Evolutionary conservation across 2,797 vertebrate species (phyloP), one percentile per base, ranked within the genome.

Genomic region (Typhlichthys eigenmanni): DNA sequence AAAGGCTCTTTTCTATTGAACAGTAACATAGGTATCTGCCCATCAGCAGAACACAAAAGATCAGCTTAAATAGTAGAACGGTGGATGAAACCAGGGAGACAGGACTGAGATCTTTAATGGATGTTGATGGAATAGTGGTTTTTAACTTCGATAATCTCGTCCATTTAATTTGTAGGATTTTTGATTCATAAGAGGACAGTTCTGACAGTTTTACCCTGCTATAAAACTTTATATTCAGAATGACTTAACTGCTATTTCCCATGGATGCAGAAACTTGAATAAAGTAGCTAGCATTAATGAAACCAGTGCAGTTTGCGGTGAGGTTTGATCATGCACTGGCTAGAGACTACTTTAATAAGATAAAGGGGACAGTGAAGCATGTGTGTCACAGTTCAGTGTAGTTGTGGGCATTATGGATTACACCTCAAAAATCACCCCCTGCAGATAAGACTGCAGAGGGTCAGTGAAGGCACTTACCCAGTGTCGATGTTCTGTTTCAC

Each of bases 311-410:
- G 63, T 38, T 9, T 16, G 50, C 48, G 3, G n/a, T 16, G n/a
- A 32, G 7, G 13, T 24, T 32, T 49, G 16, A 24, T 56, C 24
- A 12, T n/a, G 60, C 8, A 69, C 61, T 51, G 69, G 49, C 24
- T 57, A 12, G 55, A 12, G 54, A 67, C 76, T 71, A 78, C 60
- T 86, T 87, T 76, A 77, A 82, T 82, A 76, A 74, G 82, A 73
- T 29, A 59, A 61, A 83, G 59, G 67, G 13, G 66, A 74, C 79
- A 87, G 85, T 47, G 61, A 55, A 38, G 11, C 1, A 47, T 85
- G 77, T 70, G 74, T 51, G 24, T 81, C 66, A 65, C 83, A 47
- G 84, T 79, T 54, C 74, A 56, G 54, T 78, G 65, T 69, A 78
- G 78, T 76, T 9, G 12, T 4, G 34, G 58, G 63, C 73, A 71